phyloP scores from a whole-genome alignment of 1,140 invertebrate genomes.

The Cecropterus lyciades region DNA sequence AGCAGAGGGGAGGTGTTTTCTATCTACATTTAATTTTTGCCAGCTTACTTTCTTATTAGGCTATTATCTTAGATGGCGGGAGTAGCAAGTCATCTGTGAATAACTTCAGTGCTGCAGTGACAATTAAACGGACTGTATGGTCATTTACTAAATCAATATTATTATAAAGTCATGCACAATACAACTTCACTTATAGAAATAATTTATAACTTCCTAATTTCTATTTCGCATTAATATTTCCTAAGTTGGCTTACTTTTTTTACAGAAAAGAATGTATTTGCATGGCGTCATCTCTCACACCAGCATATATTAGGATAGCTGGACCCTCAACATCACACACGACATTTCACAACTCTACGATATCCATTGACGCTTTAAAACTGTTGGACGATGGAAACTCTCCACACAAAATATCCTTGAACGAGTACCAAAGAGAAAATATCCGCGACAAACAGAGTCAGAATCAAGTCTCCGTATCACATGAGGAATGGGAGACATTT shows the following conservation, averaged over 20 bases:
- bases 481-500: conserved; percentile 75
- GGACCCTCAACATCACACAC: conserved; percentile 85
- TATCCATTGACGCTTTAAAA: conserved; percentile 56
- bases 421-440: conserved; percentile 15
- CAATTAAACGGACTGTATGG: too few relatives aligned
- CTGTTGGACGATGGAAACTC: conserved; percentile 33
- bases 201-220: too few relatives aligned
- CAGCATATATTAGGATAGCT: conserved; percentile 86
- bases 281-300: conserved; percentile 85
- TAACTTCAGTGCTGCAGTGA: too few relatives aligned
- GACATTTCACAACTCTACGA: conserved; percentile 70
- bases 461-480: conserved; percentile 46
- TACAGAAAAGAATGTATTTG: conserved; percentile 80
- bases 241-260: conserved; percentile 30
- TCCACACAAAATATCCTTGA: conserved; percentile 42
- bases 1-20: too few relatives aligned
- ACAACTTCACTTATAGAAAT: too few relatives aligned
- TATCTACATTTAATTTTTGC: too few relatives aligned
- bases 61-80: too few relatives aligned
- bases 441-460: neutral
- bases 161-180: too few relatives aligned
- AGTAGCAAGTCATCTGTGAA: too few relatives aligned
- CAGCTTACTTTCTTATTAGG: too few relatives aligned
- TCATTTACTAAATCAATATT: too few relatives aligned
- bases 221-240: too few relatives aligned